A percentile compares a stretch with the other conserved stretches of the same genome.
These are phyloP conservation scores for Caenorhabditis uteleia DNA, from an alignment of 2,888 invertebrate species.

Conservation along the genomic window DNA sequence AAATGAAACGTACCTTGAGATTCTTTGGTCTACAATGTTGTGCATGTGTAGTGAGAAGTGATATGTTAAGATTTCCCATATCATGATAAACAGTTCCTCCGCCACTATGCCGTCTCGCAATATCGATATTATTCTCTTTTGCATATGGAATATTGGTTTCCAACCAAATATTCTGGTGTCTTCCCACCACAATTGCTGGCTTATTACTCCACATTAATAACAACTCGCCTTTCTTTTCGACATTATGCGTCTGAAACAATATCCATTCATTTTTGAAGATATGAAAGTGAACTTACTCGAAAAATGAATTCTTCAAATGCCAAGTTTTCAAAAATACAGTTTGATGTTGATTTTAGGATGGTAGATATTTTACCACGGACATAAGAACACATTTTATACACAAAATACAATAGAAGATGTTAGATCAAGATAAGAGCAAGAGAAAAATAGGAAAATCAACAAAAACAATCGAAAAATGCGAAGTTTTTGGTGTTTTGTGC, in stretches of 20 bases:
- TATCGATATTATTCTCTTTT: conserved; percentile 76
- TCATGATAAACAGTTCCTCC: conserved; percentile 96
- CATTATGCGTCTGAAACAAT: conserved; percentile 75
- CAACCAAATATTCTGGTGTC: conserved; percentile 94
- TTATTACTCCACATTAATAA: conserved; percentile 89
- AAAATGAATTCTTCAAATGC: conserved; percentile 97
- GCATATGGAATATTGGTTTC: conserved; percentile 83
- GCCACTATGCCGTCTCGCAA: conserved; percentile 85
- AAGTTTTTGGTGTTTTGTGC: too few species aligned
- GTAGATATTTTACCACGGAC: conserved; percentile 23
- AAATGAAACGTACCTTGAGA: conserved; percentile 71
- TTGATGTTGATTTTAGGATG: conserved; percentile 89
- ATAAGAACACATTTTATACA: conserved; percentile 21
- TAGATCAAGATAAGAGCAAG: too few species aligned
- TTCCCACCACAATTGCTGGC: conserved; percentile 92
- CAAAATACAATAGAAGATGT: too few species aligned
- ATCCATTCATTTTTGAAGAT: neutral
- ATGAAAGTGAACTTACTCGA: conserved; percentile 70
- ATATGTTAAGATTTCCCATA: conserved; percentile 82
- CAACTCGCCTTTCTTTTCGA: conserved; percentile 80
- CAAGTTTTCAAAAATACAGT: conserved; percentile 88
- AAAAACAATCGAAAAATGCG: too few species aligned
- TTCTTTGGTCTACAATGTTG: conserved; percentile 86
- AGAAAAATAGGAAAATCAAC: too few species aligned
- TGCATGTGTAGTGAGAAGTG: conserved; percentile 85